Conservation (phyloP, 2,113 vertebrate genomes). For the Scomber colias region DNA sequence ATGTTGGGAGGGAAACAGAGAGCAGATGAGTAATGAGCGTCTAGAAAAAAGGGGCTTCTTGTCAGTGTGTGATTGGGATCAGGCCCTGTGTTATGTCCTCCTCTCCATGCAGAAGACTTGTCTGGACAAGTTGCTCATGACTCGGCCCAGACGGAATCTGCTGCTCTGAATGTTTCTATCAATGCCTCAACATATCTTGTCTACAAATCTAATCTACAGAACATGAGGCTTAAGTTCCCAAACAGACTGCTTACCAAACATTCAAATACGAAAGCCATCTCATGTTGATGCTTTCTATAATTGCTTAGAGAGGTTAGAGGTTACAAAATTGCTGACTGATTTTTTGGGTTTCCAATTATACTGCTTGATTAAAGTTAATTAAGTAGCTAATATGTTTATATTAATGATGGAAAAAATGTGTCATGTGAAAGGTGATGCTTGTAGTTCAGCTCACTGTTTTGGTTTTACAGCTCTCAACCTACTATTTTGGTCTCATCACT, state of each 20-base stretch:
- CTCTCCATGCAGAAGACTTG: conserved; percentile 52
- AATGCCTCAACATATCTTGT: conserved; percentile 67
- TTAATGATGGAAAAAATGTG: background rate
- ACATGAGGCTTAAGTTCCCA: conserved; percentile 29
- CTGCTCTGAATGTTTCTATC: conserved; percentile 69
- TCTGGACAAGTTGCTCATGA: conserved; percentile 68
- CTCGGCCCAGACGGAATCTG: conserved; percentile 72
- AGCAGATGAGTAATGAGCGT: conserved; percentile 36
- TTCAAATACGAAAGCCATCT: conserved; percentile 28
- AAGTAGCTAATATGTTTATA: background rate
- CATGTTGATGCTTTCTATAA: conserved; percentile 35
- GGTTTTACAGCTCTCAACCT: background rate
- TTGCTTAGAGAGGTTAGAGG: background rate
- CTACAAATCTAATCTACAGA: conserved; percentile 74
- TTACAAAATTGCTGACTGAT: conserved; percentile 1
- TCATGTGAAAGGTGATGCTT: background rate
- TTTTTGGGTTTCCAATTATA: background rate
- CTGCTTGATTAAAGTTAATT: background rate
- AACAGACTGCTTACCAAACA: conserved; percentile 30
- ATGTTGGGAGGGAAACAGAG: conserved; percentile 1
- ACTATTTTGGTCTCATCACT: background rate
- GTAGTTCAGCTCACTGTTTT: background rate
- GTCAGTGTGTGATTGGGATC: conserved; percentile 56
- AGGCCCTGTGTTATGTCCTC: conserved; percentile 60
- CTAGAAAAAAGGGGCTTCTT: background rate